Conservation (phyloP, 2,113 vertebrate species). For the Herpailurus yagouaroundi region DNA sequence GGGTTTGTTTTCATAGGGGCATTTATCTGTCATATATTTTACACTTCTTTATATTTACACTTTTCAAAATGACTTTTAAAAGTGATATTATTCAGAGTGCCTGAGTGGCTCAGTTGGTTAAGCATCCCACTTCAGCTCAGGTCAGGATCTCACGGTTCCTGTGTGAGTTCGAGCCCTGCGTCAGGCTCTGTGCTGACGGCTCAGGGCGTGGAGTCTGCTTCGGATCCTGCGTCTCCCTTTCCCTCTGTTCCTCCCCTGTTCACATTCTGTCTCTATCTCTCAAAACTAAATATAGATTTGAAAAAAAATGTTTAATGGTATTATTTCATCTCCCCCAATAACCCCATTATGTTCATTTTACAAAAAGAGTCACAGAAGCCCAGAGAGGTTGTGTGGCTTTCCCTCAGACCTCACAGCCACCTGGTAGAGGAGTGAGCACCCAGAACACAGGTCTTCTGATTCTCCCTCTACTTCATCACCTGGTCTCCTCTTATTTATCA, state of each 20-base stretch:
- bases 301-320: neutral
- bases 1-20: neutral
- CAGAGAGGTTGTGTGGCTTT: neutral
- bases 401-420: neutral
- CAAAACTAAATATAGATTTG: no score
- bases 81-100: neutral
- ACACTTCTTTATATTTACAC: neutral
- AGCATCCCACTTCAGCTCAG: no score
- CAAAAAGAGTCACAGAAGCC: neutral
- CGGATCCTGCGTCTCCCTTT: no score
- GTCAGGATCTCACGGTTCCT: no score
- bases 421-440: neutral
- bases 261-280: no score
- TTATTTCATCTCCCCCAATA: neutral
- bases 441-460: neutral
- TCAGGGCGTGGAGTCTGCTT: no score
- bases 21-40: neutral
- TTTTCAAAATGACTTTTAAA: slow-evolving; percentile 8
- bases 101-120: no score
- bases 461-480: neutral
- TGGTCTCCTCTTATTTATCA: neutral
- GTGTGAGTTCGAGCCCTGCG: no score
- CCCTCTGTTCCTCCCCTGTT: no score
- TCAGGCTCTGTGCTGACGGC: no score
- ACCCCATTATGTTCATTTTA: neutral